phyloP scores from a whole-genome alignment of 2,797 vertebrate genomes.

The Diglossa cyanea region DNA sequence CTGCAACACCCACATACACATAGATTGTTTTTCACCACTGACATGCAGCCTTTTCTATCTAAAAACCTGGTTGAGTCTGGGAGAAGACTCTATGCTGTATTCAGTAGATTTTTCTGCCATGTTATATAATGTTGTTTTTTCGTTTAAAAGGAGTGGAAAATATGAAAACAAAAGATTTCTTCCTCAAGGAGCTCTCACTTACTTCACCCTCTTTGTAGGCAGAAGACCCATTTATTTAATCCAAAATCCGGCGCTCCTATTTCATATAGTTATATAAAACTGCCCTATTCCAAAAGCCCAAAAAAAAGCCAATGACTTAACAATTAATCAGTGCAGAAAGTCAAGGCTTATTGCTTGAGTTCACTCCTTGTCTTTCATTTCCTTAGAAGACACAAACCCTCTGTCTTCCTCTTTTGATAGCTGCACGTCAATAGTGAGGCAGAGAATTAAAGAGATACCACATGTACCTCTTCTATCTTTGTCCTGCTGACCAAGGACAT shows the following conservation, averaged over 20 bases:
- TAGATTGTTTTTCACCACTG: neutral
- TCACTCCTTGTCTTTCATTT: neutral
- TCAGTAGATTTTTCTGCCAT: neutral
- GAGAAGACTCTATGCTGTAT: neutral
- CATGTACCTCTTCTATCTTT: neutral
- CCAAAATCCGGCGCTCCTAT: neutral
- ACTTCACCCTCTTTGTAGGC: neutral
- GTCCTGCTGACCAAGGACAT: neutral
- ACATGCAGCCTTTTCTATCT: neutral
- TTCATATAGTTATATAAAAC: neutral
- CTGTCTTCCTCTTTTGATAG: neutral
- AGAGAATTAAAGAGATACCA: neutral
- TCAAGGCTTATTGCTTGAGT: neutral
- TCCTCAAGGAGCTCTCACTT: neutral
- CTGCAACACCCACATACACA: neutral
- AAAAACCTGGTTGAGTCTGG: neutral
- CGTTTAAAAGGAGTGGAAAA: neutral
- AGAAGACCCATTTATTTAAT: neutral
- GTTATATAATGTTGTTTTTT: neutral
- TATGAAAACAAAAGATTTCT: neutral
- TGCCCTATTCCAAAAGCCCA: neutral
- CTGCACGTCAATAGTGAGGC: neutral
- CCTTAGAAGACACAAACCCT: neutral
- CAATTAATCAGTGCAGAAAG: neutral
- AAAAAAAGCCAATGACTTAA: neutral